Evolutionary conservation across 2,797 vertebrate genomes (phyloP).

Genomic region (Nyctalus aviator): DNA sequence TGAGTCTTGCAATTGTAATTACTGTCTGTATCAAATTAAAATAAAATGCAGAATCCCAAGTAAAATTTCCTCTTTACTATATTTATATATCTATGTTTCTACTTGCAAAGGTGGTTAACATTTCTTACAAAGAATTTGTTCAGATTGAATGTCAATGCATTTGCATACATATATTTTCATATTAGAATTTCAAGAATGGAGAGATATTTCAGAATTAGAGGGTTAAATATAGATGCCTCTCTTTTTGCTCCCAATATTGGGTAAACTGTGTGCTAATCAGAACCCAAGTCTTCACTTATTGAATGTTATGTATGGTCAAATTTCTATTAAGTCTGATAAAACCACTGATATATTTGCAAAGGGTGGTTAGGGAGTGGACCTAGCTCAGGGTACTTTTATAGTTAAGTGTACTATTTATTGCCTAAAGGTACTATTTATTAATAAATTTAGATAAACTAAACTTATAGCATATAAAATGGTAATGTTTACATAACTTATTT

Average conservation of each 20-base stretch:
- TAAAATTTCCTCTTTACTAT: conserved; percentile 31
- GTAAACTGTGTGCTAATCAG: not conserved
- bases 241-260: not conserved
- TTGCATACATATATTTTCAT: conserved; percentile 19
- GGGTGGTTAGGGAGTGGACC: not conserved
- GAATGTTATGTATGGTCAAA: not conserved
- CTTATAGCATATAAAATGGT: not conserved
- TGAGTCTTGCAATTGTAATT: not conserved
- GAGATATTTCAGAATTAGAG: conserved; percentile 25
- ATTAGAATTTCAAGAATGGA: conserved; percentile 20
- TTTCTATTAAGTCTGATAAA: conserved; percentile 43
- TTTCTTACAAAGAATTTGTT: conserved; percentile 29
- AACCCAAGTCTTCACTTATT: not conserved
- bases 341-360: not conserved
- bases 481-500: conserved; percentile 24
- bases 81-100: conserved; percentile 25
- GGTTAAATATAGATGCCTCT: not conserved
- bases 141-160: conserved; percentile 42
- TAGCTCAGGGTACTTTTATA: conserved; percentile 9
- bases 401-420: not conserved
- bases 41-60: conserved; percentile 40
- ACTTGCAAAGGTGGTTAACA: conserved; percentile 15
- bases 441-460: not conserved
- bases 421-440: not conserved
- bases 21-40: not conserved